Conservation (phyloP, 2,888 invertebrate species). For the Teleiodes luculella region DNA sequence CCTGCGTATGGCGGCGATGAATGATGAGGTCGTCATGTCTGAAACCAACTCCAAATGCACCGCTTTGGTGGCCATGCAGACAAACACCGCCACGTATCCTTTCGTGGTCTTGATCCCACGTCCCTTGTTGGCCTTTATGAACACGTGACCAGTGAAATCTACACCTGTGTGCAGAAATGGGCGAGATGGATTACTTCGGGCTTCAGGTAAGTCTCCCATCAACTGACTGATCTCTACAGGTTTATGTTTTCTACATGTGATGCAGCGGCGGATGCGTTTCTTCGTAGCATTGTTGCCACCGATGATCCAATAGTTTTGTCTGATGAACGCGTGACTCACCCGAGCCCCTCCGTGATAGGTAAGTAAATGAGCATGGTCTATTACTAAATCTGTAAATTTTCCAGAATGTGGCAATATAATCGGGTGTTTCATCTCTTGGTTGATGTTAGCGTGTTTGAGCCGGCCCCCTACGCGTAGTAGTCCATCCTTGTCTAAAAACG, state of each 20-base stretch:
- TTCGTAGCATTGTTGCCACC: constrained; percentile 20
- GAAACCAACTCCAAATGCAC: constrained; percentile 33
- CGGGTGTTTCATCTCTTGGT: constrained; percentile 1
- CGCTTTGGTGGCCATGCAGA: constrained; percentile 29
- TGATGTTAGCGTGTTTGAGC: constrained; percentile 2
- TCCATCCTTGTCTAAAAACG: constrained; percentile 4
- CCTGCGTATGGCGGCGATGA: constrained; percentile 29
- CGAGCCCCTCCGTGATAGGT: constrained; percentile 24
- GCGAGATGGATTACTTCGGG: constrained; percentile 16
- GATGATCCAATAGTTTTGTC: constrained; percentile 24
- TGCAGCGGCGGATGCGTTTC: constrained; percentile 14
- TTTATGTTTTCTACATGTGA: constrained; percentile 18
- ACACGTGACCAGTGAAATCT: constrained; percentile 20
- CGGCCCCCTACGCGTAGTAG: constrained; percentile 16
- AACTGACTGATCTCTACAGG: constrained; percentile 17
- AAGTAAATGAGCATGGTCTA: constrained; percentile 22
- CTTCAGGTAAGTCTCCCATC: constrained; percentile 25
- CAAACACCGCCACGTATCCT: constrained; percentile 28
- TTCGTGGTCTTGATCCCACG: no score
- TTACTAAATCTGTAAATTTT: constrained; percentile 19
- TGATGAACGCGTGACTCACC: constrained; percentile 15
- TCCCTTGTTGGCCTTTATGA: constrained; percentile 16
- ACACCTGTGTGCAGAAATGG: no score
- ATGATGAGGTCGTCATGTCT: constrained; percentile 28
- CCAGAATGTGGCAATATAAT: constrained; percentile 19